phyloP scores from a whole-genome alignment of 92 coral and sea anemone species.

The Parazoanthus swiftii region DNA sequence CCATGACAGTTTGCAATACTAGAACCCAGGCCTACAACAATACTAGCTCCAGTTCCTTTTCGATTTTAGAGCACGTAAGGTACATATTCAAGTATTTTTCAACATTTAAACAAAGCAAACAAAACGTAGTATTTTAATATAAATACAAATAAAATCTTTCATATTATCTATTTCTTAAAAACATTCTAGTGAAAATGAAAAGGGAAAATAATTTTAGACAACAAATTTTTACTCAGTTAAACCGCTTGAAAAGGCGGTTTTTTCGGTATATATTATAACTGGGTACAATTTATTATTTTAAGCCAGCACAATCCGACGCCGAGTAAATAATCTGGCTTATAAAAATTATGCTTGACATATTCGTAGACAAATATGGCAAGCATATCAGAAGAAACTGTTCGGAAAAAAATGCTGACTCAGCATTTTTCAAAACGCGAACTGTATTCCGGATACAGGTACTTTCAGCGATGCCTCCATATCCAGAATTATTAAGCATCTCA shows the following conservation, averaged over 20 bases:
- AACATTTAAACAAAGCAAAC: constrained; percentile 17
- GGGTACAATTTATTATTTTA: constrained; percentile 5
- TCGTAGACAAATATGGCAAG: constrained; percentile 25
- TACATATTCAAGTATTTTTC: background rate
- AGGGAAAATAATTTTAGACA: background rate
- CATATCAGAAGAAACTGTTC: background rate
- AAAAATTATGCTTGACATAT: constrained; percentile 25
- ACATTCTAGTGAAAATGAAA: constrained; percentile 12
- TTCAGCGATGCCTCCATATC: constrained; percentile 51
- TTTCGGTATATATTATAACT: constrained; percentile 2
- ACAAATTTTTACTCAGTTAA: background rate
- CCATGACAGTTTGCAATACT: constrained; percentile 43
- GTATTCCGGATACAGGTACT: constrained; percentile 26
- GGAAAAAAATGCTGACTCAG: constrained; percentile 44
- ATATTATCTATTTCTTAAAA: constrained; percentile 3
- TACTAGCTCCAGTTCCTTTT: constrained; percentile 10
- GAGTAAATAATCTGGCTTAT: constrained; percentile 6
- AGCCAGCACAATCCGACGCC: constrained; percentile 15
- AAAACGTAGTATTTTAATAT: constrained; percentile 3
- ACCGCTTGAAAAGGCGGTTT: constrained; percentile 6
- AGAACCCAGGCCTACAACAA: constrained; percentile 12
- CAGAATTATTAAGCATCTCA: constrained; percentile 35
- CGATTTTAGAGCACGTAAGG: constrained; percentile 7
- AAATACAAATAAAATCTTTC: background rate
- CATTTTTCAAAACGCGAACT: constrained; percentile 39